A percentile compares a stretch with the other conserved stretches of the same genome.
Evolutionary conservation across 2,888 invertebrate species (phyloP).

Genomic region (Drosophila pegasa): DNA sequence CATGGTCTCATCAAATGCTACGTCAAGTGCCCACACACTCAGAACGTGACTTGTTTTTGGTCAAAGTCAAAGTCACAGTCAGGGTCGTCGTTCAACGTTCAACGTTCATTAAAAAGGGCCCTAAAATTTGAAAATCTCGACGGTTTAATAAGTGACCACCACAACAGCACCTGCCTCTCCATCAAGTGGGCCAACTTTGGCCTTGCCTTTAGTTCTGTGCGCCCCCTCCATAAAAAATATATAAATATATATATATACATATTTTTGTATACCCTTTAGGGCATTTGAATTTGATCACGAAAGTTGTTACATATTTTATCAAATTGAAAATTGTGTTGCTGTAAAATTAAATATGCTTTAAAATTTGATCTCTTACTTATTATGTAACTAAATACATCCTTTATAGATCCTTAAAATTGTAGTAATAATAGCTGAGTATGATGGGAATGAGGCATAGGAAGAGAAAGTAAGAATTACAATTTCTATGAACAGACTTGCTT

Average conservation of each 20-base stretch:
- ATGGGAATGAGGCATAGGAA: no score
- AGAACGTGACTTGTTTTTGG: conserved; percentile 64
- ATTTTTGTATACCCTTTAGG: background rate
- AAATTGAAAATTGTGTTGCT: no score
- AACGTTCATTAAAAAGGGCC: conserved; percentile 3
- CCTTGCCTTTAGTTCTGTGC: conserved; percentile 29
- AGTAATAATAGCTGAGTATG: no score
- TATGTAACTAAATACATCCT: no score
- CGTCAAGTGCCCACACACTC: conserved; percentile 46
- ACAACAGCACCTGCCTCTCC: conserved; percentile 3
- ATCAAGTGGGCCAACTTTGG: conserved; percentile 41
- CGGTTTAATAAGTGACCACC: conserved; percentile 15
- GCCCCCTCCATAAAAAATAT: background rate
- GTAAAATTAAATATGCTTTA: no score
- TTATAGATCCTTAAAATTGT: no score
- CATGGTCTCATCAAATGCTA: conserved; percentile 35
- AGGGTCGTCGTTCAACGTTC: conserved; percentile 52
- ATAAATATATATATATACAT: background rate
- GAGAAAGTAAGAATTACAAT: no score
- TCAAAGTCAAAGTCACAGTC: conserved; percentile 66
- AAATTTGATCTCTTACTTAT: no score
- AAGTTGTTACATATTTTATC: no score
- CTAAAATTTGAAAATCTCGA: conserved; percentile 20
- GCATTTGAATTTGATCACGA: no score
- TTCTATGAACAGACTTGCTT: no score